phyloP scores from a whole-genome alignment of 1,140 invertebrate genomes.

The Platyscapa corneri region DNA sequence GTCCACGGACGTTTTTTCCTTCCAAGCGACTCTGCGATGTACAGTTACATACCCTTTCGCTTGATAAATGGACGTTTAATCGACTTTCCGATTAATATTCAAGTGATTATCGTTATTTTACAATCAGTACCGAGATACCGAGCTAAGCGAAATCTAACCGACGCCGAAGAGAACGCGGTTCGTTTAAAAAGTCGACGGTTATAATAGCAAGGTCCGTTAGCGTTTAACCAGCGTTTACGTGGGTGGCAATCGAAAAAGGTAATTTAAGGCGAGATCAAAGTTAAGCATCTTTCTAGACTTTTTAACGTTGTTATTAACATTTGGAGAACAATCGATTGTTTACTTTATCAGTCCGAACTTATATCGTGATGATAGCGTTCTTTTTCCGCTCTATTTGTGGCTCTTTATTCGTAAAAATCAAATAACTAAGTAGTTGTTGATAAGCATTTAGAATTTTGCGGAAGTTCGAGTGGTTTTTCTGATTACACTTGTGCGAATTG shows the following conservation, averaged over 20 bases:
- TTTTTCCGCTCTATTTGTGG: too few species aligned
- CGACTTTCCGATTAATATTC: constrained; percentile 19
- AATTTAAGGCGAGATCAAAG: background rate
- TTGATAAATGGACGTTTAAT: constrained; percentile 54
- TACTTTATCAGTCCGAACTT: too few species aligned
- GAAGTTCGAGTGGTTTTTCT: too few species aligned
- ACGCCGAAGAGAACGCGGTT: background rate
- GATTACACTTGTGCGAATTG: too few species aligned
- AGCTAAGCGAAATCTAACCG: background rate
- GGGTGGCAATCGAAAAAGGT: background rate
- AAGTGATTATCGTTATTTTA: background rate
- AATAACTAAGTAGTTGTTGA: too few species aligned
- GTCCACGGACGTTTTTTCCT: background rate
- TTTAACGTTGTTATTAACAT: too few species aligned
- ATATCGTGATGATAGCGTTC: too few species aligned
- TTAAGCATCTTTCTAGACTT: too few species aligned
- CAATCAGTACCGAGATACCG: background rate
- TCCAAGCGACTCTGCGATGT: background rate
- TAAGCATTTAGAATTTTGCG: too few species aligned
- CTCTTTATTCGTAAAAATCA: too few species aligned
- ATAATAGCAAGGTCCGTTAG: background rate
- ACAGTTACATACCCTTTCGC: background rate
- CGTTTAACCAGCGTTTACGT: background rate
- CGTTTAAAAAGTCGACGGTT: background rate
- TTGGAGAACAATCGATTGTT: too few species aligned